Evolutionary conservation across 2,797 vertebrate genomes (phyloP).

Genomic region (Euphonia xanthogaster): DNA sequence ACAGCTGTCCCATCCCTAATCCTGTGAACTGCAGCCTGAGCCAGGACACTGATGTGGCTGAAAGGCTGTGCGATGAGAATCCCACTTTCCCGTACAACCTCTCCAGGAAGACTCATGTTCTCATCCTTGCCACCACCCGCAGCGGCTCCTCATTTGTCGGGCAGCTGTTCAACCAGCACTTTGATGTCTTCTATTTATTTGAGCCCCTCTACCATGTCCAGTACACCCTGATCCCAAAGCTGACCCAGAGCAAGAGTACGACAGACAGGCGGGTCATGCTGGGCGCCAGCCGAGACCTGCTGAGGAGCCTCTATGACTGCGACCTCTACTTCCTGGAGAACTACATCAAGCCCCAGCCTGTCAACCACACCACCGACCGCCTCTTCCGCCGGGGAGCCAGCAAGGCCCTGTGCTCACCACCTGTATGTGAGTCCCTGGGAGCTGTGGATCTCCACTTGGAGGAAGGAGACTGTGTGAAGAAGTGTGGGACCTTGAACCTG

Average conservation of each 20-base stretch:
- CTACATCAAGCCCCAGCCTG: constrained; percentile 89
- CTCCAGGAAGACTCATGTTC: constrained; percentile 87
- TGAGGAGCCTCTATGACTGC: constrained; percentile 90
- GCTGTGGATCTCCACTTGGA: constrained; percentile 81
- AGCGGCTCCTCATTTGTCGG: constrained; percentile 93
- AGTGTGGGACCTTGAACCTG: constrained; percentile 87
- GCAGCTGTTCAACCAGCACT: constrained; percentile 95
- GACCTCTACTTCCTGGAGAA: constrained; percentile 93
- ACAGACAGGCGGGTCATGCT: constrained; percentile 87
- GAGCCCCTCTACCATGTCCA: constrained; percentile 96
- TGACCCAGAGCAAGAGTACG: constrained; percentile 84
- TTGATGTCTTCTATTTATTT: constrained; percentile 94
- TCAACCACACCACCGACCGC: constrained; percentile 89
- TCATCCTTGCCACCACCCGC: constrained; percentile 93
- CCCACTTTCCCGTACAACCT: constrained; percentile 83
- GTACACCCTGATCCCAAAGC: constrained; percentile 86
- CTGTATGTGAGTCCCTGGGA: constrained; percentile 84
- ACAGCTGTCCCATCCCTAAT: constrained; percentile 85
- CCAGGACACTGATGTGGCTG: constrained; percentile 83
- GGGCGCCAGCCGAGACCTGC: constrained; percentile 89
- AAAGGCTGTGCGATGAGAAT: constrained; percentile 87
- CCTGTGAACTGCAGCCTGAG: constrained; percentile 85
- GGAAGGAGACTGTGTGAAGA: constrained; percentile 91
- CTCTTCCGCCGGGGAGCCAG: constrained; percentile 92
- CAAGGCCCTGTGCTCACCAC: constrained; percentile 87